These are phyloP conservation scores for Ochropleura plecta DNA, from an alignment of 2,888 invertebrate genomes.

Conservation along the genomic window DNA sequence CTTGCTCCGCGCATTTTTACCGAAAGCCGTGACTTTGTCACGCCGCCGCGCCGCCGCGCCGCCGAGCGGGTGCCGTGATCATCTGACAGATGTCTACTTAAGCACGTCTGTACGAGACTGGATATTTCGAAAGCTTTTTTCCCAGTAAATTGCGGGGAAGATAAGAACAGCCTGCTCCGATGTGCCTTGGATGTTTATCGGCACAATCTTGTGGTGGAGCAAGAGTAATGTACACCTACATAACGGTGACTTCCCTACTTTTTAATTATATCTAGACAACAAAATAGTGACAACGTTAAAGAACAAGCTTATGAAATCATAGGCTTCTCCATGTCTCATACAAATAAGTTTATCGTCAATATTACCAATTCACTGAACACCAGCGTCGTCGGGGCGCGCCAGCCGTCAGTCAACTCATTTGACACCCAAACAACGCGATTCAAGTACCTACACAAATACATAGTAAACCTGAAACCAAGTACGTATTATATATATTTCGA, in stretches of 20 bases:
- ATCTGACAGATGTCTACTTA: conserved; percentile 74
- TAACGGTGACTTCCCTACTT: neutral
- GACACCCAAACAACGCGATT: conserved; percentile 26
- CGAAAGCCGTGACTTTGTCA: conserved; percentile 62
- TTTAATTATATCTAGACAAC: neutral
- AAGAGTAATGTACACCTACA: conserved; percentile 28
- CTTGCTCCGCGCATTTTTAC: conserved; percentile 54
- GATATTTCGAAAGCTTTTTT: conserved; percentile 64
- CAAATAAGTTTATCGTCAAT: conserved; percentile 8
- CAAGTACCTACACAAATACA: conserved; percentile 41
- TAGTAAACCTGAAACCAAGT: conserved; percentile 56
- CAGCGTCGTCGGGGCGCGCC: conserved; percentile 5
- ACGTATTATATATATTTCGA: conserved; percentile 59
- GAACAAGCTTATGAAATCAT: neutral
- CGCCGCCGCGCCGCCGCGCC: conserved; percentile 47
- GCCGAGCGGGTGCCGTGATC: conserved; percentile 61
- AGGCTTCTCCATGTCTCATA: neutral
- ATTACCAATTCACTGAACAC: conserved; percentile 17
- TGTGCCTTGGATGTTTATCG: conserved; percentile 47
- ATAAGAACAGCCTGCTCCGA: conserved; percentile 51
- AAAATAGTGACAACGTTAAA: neutral
- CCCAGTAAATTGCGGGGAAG: conserved; percentile 59
- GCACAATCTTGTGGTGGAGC: conserved; percentile 38
- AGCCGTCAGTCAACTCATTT: conserved; percentile 26
- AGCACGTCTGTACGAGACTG: conserved; percentile 68